Conservation (phyloP, 2,797 vertebrate species). For the Tadarida brasiliensis region DNA sequence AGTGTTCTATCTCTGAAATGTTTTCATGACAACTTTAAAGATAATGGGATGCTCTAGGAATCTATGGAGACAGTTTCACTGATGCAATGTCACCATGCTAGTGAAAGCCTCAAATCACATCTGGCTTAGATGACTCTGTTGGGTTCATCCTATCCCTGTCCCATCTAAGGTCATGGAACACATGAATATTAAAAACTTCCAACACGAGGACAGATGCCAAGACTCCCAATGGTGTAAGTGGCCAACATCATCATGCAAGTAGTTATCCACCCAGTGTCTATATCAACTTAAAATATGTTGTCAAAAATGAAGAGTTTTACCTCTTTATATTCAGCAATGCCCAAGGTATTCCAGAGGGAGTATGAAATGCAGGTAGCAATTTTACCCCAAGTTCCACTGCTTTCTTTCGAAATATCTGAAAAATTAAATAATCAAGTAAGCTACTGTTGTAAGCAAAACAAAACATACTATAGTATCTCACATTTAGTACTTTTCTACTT, state of each 20-base stretch:
- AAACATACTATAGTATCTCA: neutral
- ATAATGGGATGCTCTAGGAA: neutral
- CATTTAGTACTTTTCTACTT: constrained; percentile 14
- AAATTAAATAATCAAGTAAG: constrained; percentile 82
- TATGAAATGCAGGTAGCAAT: constrained; percentile 97
- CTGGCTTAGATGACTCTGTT: neutral
- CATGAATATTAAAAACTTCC: neutral
- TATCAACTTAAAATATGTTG: constrained; percentile 64
- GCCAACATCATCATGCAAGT: neutral
- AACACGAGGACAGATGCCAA: neutral
- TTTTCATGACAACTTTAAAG: constrained; percentile 30
- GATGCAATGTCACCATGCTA: neutral
- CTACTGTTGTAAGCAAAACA: constrained; percentile 64
- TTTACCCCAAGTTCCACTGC: constrained; percentile 97
- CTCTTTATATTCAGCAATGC: constrained; percentile 99
- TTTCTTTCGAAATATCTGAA: constrained; percentile 96
- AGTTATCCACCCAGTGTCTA: neutral
- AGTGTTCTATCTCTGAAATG: neutral
- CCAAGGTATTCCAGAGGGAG: constrained; percentile 98
- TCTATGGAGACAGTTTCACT: neutral
- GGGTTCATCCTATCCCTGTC: neutral
- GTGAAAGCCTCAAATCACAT: neutral
- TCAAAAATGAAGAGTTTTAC: constrained; percentile 88
- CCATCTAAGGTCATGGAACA: neutral
- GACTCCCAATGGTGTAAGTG: neutral